Conservation (phyloP, 2,797 vertebrate genomes). For the Petrocephalus schoutedeni region DNA sequence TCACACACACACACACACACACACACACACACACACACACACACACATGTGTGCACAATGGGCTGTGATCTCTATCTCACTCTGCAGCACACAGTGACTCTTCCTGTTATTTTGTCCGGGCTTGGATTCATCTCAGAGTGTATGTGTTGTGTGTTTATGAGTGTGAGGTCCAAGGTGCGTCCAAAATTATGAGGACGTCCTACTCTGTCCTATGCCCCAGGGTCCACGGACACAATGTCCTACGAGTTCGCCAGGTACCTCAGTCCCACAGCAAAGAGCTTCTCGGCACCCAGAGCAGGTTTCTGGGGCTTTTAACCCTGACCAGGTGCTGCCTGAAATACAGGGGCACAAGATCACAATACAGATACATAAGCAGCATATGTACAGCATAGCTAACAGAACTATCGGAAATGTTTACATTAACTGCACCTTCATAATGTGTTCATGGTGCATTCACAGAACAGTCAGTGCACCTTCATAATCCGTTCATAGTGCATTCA, state of each 20-base stretch:
- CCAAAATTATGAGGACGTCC: background rate
- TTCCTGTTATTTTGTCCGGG: conserved; percentile 13
- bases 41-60: conserved; percentile 17
- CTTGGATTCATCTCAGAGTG: background rate
- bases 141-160: background rate
- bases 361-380: background rate
- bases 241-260: background rate
- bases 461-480: too few species aligned
- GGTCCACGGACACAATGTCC: background rate
- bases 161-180: conserved; percentile 28
- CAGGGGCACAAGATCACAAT: background rate
- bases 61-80: conserved; percentile 11
- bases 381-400: too few species aligned
- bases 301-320: background rate
- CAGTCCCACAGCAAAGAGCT: background rate
- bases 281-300: background rate
- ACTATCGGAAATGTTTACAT: background rate
- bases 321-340: background rate
- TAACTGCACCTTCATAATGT: background rate
- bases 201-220: background rate
- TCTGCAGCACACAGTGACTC: background rate
- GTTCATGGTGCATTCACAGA: too few species aligned
- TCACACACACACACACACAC: background rate
- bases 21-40: conserved; percentile 1
- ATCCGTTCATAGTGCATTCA: too few species aligned